A percentile compares a stretch with the other conserved stretches of the same genome.
These are phyloP conservation scores for Dicentrarchus labrax DNA, from an alignment of 2,113 vertebrate species.

Conservation along the genomic window DNA sequence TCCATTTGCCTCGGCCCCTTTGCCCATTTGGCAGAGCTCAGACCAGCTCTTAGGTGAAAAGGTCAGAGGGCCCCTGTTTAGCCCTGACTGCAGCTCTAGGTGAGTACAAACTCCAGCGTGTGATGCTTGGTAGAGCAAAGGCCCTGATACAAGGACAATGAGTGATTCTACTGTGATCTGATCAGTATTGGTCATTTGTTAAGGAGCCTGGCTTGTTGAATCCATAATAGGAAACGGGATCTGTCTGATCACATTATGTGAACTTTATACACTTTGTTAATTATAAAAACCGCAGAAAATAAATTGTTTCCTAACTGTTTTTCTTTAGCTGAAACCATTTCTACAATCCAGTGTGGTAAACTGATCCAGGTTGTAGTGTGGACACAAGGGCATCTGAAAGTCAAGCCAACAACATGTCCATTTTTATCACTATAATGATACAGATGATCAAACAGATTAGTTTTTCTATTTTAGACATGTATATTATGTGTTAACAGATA, in stretches of 20 bases:
- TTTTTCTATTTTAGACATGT: slow-evolving; percentile 13
- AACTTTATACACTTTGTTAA: slow-evolving; percentile 12
- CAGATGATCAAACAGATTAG: neutral
- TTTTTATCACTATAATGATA: neutral
- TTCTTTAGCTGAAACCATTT: neutral
- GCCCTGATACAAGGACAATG: slow-evolving; percentile 37
- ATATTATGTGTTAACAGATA: neutral
- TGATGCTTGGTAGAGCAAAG: slow-evolving; percentile 30
- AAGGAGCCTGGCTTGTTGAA: slow-evolving; percentile 1
- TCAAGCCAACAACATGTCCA: neutral
- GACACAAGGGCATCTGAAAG: slow-evolving; percentile 20
- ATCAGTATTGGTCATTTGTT: slow-evolving; percentile 18
- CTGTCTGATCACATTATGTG: neutral
- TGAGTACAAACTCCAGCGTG: slow-evolving; percentile 56
- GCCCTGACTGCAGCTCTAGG: slow-evolving; percentile 57
- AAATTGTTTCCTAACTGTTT: neutral
- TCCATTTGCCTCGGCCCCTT: slow-evolving; percentile 15
- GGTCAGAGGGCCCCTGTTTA: slow-evolving; percentile 58
- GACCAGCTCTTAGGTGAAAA: slow-evolving; percentile 62
- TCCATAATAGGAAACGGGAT: neutral
- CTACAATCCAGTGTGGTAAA: neutral
- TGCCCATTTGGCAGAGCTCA: slow-evolving; percentile 44
- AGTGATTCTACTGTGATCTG: slow-evolving; percentile 15
- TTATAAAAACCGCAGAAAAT: neutral
- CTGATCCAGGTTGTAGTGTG: neutral